phyloP scores from a whole-genome alignment of 37 sponge, comb jelly and placozoan species.

The Trichoplax adhaerens region DNA sequence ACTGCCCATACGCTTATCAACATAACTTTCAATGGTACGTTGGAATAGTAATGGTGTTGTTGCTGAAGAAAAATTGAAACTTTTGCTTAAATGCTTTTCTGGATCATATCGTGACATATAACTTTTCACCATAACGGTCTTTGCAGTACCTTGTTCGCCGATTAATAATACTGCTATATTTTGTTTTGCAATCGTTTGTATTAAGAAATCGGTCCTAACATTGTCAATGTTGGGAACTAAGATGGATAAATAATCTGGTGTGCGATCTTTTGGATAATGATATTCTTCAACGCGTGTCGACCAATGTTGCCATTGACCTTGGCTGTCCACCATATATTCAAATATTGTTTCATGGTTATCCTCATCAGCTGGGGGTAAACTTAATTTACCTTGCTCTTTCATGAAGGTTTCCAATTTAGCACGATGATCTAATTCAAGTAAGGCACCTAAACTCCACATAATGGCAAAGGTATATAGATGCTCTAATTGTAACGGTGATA shows the following conservation, averaged over 20 bases:
- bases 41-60: constrained; percentile 85
- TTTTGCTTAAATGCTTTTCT: constrained; percentile 84
- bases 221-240: constrained; percentile 29
- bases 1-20: constrained; percentile 95
- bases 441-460: constrained; percentile 96
- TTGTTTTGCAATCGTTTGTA: not conserved
- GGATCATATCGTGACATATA: constrained; percentile 71
- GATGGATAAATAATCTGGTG: constrained; percentile 49
- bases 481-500: constrained; percentile 40
- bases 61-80: constrained; percentile 94
- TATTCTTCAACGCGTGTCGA: constrained; percentile 19
- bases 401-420: constrained; percentile 79
- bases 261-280: constrained; percentile 61
- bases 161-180: constrained; percentile 12
- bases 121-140: constrained; percentile 23
- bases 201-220: constrained; percentile 20
- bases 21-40: constrained; percentile 91
- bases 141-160: constrained; percentile 33
- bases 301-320: constrained; percentile 31
- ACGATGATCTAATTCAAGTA: constrained; percentile 82
- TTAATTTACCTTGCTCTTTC: constrained; percentile 40
- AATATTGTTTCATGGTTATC: constrained; percentile 82
- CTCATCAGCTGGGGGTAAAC: constrained; percentile 38
- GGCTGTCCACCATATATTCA: constrained; percentile 70
- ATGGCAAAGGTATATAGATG: constrained; percentile 81